These are phyloP conservation scores for Girardia tigrina DNA, from an alignment of 2,888 invertebrate species.

Conservation along the genomic window DNA sequence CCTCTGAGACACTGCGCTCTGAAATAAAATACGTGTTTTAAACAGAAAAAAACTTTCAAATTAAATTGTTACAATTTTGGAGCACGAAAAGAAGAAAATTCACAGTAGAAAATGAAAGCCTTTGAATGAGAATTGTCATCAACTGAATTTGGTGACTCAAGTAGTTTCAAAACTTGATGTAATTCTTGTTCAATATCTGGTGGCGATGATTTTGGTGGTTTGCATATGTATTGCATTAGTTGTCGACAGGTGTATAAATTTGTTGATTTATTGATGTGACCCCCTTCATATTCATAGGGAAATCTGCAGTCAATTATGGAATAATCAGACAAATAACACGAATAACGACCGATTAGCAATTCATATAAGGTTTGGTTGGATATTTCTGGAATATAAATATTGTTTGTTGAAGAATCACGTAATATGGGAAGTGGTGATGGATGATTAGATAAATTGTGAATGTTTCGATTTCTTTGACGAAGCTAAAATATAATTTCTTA, in stretches of 20 bases:
- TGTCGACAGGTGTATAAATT: constrained; percentile 28
- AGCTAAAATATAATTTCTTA: too few species aligned
- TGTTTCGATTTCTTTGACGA: neutral
- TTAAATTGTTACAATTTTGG: constrained; percentile 26
- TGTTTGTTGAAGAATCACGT: neutral
- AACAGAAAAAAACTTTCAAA: neutral
- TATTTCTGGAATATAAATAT: neutral
- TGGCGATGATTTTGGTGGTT: neutral
- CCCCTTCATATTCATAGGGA: constrained; percentile 32
- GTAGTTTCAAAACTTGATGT: neutral
- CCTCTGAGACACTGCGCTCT: neutral
- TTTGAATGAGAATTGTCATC: neutral
- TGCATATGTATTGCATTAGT: constrained; percentile 10
- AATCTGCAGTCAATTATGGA: constrained; percentile 29
- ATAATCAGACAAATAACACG: constrained; percentile 15
- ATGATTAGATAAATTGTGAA: neutral
- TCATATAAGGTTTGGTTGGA: constrained; percentile 24
- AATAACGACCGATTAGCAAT: constrained; percentile 17
- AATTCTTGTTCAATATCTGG: neutral
- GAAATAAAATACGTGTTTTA: neutral
- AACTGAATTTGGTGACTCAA: neutral
- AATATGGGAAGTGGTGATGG: neutral
- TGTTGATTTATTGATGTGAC: constrained; percentile 1
- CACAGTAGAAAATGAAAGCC: constrained; percentile 28
- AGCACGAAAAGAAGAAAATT: constrained; percentile 29